These are phyloP conservation scores for Panagrolaimus sp. DNA, from an alignment of 1,140 invertebrate genomes.

Conservation along the genomic window DNA sequence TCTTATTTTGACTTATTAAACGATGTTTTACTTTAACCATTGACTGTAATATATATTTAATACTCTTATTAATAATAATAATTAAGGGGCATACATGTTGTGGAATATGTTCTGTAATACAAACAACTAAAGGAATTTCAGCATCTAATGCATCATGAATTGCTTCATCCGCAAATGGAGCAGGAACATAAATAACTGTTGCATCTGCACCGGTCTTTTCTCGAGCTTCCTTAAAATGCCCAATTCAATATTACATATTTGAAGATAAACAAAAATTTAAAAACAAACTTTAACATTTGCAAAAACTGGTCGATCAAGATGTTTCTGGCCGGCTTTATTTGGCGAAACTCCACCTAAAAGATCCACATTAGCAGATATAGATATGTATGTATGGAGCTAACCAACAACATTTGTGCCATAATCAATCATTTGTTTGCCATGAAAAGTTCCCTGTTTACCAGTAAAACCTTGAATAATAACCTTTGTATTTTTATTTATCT, in stretches of 20 bases:
- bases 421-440: conserved; percentile 86
- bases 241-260: no score
- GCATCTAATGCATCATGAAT: conserved; percentile 93
- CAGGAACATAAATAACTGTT: conserved; percentile 93
- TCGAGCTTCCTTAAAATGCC: conserved; percentile 60
- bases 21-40: conserved; percentile 94
- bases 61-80: conserved; percentile 8
- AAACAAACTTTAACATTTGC: conserved; percentile 78
- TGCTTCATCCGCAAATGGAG: conserved; percentile 81
- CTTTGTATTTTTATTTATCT: conserved; percentile 77
- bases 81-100: conserved; percentile 43
- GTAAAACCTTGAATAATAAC: conserved; percentile 95
- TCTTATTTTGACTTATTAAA: conserved; percentile 82
- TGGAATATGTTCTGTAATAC: conserved; percentile 86
- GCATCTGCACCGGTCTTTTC: conserved; percentile 80
- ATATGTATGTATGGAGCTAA: no score
- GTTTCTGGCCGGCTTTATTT: conserved; percentile 85
- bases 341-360: conserved; percentile 89
- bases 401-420: conserved; percentile 94
- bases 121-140: conserved; percentile 91
- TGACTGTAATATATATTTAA: conserved; percentile 91
- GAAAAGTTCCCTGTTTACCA: conserved; percentile 79
- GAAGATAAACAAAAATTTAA: conserved; percentile 15
- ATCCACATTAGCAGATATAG: no score
- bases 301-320: conserved; percentile 92